Conservation (phyloP, 2,797 vertebrate genomes). For the Sebastes miniatus region DNA sequence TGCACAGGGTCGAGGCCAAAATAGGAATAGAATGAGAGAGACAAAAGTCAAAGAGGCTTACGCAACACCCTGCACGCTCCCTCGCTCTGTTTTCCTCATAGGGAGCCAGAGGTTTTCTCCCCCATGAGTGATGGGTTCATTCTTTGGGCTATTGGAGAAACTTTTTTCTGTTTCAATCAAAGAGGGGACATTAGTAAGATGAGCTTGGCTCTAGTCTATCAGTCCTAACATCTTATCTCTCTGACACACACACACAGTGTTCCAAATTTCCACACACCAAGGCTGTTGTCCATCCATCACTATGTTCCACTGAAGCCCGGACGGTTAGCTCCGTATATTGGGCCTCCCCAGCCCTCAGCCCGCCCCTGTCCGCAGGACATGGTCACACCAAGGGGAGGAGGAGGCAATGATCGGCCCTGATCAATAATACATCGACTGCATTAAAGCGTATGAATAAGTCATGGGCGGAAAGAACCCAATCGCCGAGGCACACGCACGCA, state of each 20-base stretch:
- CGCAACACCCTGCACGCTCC: constrained; percentile 13
- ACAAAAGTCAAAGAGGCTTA: constrained; percentile 48
- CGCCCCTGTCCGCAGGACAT: constrained; percentile 37
- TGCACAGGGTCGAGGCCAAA: constrained; percentile 43
- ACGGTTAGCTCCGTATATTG: background rate
- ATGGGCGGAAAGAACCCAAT: constrained; percentile 62
- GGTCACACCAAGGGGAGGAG: constrained; percentile 64
- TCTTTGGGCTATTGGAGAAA: constrained; percentile 40
- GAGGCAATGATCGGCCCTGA: constrained; percentile 69
- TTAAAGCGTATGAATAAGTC: constrained; percentile 80
- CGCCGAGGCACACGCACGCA: constrained; percentile 1
- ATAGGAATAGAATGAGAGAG: constrained; percentile 47
- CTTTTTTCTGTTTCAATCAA: constrained; percentile 41
- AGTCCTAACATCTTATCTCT: constrained; percentile 38
- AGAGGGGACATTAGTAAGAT: constrained; percentile 67
- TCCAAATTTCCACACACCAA: constrained; percentile 29
- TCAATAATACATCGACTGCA: constrained; percentile 81
- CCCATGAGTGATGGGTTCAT: constrained; percentile 56
- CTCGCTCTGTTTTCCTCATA: constrained; percentile 14
- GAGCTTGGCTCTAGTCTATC: constrained; percentile 53
- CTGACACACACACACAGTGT: background rate
- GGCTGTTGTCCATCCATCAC: constrained; percentile 54
- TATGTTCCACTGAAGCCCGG: background rate
- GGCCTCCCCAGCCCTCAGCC: constrained; percentile 15
- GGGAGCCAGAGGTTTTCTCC: constrained; percentile 39